These are phyloP conservation scores for Danio aesculapii DNA, from an alignment of 2,797 vertebrate genomes.

Conservation along the genomic window DNA sequence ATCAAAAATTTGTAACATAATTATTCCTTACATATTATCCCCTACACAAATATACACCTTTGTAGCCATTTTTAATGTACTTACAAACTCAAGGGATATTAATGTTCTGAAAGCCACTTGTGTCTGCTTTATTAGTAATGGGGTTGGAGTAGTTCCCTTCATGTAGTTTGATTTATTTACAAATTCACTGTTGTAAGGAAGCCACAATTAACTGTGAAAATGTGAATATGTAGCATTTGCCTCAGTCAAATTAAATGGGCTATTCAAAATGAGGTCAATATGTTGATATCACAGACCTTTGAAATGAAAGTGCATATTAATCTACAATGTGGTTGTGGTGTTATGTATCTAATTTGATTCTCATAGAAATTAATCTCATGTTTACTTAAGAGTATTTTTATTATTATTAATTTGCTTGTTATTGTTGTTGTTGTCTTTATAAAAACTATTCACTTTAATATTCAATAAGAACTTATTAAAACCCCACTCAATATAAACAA, in stretches of 20 bases:
- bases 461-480: not conserved
- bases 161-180: not conserved
- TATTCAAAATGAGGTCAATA: not conserved
- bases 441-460: not conserved
- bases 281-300: conserved; percentile 11
- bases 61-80: no score
- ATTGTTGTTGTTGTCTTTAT: not conserved
- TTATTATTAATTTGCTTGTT: no score
- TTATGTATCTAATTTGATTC: not conserved
- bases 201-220: conserved; percentile 11
- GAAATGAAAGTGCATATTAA: conserved; percentile 4
- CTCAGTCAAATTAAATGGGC: not conserved
- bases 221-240: not conserved
- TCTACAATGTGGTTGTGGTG: conserved; percentile 8
- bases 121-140: not conserved
- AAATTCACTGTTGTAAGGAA: not conserved
- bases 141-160: not conserved
- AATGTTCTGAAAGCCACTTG: not conserved
- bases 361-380: not conserved
- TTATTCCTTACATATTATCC: no score
- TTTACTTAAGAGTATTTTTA: not conserved
- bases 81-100: no score
- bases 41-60: no score
- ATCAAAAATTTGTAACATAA: not conserved
- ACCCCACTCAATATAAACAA: not conserved